Evolutionary conservation across 2,113 vertebrate genomes (phyloP).

Genomic region (Ophthalmolycus amberensis): DNA sequence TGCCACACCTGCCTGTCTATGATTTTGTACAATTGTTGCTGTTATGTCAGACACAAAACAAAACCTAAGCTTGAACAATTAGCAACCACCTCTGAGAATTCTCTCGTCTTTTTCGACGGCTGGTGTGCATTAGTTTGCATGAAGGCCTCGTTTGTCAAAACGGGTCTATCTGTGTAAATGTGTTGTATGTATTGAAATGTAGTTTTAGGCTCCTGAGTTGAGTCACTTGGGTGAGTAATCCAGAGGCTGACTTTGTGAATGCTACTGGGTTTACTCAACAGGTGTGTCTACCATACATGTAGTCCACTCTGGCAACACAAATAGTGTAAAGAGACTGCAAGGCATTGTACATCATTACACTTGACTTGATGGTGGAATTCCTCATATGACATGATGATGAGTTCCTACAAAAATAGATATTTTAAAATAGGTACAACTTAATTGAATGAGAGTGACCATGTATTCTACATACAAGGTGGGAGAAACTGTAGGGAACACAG

Average conservation of each 20-base stretch:
- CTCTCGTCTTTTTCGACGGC: not conserved
- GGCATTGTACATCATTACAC: not conserved
- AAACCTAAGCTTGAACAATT: not conserved
- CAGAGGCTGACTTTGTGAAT: not conserved
- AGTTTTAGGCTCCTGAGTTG: not conserved
- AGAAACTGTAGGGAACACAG: not conserved
- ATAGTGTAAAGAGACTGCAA: not conserved
- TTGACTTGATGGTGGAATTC: not conserved
- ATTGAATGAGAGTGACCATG: not conserved
- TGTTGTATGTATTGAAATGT: not conserved
- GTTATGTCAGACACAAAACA: not conserved
- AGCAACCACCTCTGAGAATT: not conserved
- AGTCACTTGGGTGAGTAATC: not conserved
- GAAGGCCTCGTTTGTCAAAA: not conserved
- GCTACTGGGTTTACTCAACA: constrained; percentile 17
- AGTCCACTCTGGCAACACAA: not conserved
- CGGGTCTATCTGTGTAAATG: not conserved
- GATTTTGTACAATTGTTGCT: not conserved
- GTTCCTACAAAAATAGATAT: not conserved
- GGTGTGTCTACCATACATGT: constrained; percentile 9
- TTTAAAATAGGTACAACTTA: not conserved
- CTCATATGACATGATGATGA: not conserved
- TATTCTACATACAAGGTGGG: not conserved
- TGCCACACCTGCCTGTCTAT: not conserved
- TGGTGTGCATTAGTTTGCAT: not conserved